phyloP scores from a whole-genome alignment of 2,888 invertebrate genomes.

The Patella pellucida region DNA sequence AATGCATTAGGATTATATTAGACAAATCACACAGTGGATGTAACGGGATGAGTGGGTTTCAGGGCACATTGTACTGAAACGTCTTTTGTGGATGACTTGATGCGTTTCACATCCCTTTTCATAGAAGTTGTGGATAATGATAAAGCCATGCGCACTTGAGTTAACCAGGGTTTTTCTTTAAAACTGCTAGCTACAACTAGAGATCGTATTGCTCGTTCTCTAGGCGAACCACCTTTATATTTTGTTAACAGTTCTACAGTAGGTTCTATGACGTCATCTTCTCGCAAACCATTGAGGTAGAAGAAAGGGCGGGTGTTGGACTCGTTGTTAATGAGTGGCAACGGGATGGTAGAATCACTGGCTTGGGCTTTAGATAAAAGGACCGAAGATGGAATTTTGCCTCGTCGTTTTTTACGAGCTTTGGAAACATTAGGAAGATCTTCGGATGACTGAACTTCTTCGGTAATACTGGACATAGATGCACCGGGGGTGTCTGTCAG shows the following conservation, averaged over 20 bases:
- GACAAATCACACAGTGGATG: not conserved
- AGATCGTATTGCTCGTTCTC: conserved; percentile 68
- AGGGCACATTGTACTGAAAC: not conserved
- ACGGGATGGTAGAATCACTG: conserved; percentile 58
- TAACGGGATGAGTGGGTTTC: not conserved
- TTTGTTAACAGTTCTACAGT: conserved; percentile 57
- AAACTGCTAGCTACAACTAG: conserved; percentile 67
- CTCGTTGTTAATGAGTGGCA: conserved; percentile 61
- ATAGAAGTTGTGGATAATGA: conserved; percentile 60
- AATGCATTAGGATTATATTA: too few species aligned
- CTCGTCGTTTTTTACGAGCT: conserved; percentile 22
- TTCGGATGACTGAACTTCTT: conserved; percentile 7
- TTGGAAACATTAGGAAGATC: conserved; percentile 16
- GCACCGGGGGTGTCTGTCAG: not conserved
- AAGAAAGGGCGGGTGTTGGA: conserved; percentile 61
- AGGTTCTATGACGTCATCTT: conserved; percentile 54
- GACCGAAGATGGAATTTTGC: conserved; percentile 45
- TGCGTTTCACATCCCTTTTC: conserved; percentile 45
- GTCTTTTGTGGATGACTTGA: not conserved
- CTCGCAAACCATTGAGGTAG: conserved; percentile 57
- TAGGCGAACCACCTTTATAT: conserved; percentile 60
- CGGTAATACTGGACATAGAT: conserved; percentile 4
- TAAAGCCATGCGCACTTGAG: conserved; percentile 67
- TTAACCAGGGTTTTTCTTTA: conserved; percentile 69
- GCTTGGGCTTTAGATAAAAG: conserved; percentile 55